Percentiles rank a stretch among this genome's conserved stretches.
Conservation (phyloP, 1,140 invertebrate species). For the Papilio polyxenes region DNA sequence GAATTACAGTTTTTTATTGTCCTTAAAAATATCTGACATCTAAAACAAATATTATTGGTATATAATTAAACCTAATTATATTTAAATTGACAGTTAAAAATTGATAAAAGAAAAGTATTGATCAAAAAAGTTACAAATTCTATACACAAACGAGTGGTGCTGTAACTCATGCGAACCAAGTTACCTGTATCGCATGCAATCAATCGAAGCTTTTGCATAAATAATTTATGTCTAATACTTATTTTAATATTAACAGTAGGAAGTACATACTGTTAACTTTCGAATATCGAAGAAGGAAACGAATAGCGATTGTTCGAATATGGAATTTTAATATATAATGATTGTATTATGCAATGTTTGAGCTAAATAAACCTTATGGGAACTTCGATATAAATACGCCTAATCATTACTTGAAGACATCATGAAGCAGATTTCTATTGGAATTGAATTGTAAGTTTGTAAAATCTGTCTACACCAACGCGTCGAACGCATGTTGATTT, state of each 20-base stretch:
- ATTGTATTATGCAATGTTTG: constrained; percentile 25
- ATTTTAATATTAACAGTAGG: constrained; percentile 37
- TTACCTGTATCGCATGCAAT: constrained; percentile 34
- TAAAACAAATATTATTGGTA: neutral
- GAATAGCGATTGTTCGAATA: constrained; percentile 27
- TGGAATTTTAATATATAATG: constrained; percentile 36
- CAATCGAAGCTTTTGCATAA: constrained; percentile 35
- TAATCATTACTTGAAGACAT: no score
- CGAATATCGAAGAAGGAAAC: constrained; percentile 32
- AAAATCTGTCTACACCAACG: no score
- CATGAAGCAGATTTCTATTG: no score
- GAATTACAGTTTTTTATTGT: neutral
- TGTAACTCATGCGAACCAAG: constrained; percentile 11
- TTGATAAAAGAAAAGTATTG: neutral
- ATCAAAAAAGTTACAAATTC: neutral
- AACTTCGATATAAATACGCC: neutral
- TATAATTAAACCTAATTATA: neutral
- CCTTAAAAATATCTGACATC: neutral
- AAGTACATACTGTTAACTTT: constrained; percentile 39
- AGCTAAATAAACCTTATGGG: constrained; percentile 36
- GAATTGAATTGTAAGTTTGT: no score
- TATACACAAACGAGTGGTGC: neutral
- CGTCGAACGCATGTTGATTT: no score
- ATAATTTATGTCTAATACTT: constrained; percentile 27
- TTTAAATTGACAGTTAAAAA: no score